phyloP scores from a whole-genome alignment of 2,888 invertebrate species.

The Polyploca ridens region DNA sequence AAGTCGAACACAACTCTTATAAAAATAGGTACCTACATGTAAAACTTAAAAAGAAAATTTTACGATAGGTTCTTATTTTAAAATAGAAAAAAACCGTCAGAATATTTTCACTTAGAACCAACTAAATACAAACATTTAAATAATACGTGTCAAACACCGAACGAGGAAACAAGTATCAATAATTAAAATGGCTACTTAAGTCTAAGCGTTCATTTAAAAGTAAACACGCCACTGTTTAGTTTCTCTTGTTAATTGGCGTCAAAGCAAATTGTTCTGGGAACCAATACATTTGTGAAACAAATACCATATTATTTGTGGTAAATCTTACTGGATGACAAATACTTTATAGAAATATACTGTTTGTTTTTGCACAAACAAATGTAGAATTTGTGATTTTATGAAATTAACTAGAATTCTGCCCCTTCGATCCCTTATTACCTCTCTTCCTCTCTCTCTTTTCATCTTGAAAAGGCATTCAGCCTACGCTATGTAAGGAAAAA shows the following conservation, averaged over 20 bases:
- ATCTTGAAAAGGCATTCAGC: no score
- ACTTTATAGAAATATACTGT: not conserved
- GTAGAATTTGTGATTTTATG: no score
- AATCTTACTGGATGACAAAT: not conserved
- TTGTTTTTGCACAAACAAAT: no score
- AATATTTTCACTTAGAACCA: not conserved
- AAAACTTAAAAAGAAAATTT: no score
- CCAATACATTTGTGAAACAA: conserved; percentile 61
- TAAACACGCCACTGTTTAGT: conserved; percentile 48
- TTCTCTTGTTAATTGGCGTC: conserved; percentile 61
- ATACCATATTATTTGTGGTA: conserved; percentile 31
- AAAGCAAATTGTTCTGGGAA: conserved; percentile 60
- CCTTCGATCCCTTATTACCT: no score
- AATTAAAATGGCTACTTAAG: conserved; percentile 24
- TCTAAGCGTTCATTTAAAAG: conserved; percentile 36
- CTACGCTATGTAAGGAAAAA: no score
- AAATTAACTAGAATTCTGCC: no score
- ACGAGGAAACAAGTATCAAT: not conserved
- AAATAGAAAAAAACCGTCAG: not conserved
- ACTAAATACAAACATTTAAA: not conserved
- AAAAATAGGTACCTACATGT: not conserved
- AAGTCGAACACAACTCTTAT: not conserved
- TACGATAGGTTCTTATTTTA: not conserved
- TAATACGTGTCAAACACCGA: conserved; percentile 15
- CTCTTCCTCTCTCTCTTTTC: no score